Conservation (phyloP, 2,113 vertebrate genomes). For the Holacanthus passer region DNA sequence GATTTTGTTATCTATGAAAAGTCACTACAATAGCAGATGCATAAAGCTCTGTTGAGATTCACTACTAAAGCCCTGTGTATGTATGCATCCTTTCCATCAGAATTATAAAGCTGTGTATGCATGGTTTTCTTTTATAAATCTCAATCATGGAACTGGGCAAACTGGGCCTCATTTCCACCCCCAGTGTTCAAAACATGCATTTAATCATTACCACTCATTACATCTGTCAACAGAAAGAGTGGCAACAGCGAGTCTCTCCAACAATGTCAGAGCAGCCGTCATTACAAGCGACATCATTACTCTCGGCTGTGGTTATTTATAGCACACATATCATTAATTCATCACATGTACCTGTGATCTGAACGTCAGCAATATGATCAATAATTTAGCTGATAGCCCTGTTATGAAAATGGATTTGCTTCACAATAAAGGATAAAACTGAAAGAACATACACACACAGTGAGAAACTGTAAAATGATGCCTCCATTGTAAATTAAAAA, state of each 20-base stretch:
- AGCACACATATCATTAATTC: slow-evolving; percentile 3
- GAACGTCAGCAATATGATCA: neutral
- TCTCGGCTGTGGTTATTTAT: neutral
- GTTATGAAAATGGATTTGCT: neutral
- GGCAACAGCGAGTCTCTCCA: neutral
- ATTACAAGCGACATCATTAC: neutral
- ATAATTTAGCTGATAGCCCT: neutral
- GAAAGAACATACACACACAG: neutral
- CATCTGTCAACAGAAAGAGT: neutral
- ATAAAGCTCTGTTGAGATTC: neutral
- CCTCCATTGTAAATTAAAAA: neutral
- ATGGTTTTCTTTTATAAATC: neutral
- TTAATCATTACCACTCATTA: neutral
- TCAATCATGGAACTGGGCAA: neutral
- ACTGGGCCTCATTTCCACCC: neutral
- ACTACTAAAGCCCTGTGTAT: neutral
- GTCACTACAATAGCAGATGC: neutral
- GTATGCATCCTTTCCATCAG: neutral
- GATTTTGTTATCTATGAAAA: slow-evolving; percentile 5
- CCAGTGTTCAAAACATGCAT: neutral
- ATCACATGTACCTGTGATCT: slow-evolving; percentile 15
- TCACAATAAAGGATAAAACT: neutral
- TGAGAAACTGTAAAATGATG: neutral
- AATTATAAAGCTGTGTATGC: neutral
- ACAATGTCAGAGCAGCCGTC: neutral